Percentiles rank a stretch among this genome's conserved stretches.
Evolutionary conservation across 2,113 vertebrate genomes (phyloP).

Genomic region (Emydura subglobosa): DNA sequence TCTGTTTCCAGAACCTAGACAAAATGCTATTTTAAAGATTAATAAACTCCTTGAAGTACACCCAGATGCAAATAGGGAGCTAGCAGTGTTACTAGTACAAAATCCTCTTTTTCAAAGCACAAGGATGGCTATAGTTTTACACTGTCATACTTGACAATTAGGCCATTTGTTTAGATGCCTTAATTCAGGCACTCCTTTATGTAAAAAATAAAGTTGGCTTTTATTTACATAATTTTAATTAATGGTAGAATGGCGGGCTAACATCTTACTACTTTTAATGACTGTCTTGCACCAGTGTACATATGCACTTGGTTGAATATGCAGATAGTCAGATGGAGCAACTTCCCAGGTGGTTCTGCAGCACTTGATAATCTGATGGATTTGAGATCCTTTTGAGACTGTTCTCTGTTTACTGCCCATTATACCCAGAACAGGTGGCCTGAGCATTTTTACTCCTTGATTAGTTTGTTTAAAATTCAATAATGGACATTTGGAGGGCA

Average conservation of each 20-base stretch:
- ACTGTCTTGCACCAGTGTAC: neutral
- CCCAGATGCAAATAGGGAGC: neutral
- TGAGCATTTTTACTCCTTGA: neutral
- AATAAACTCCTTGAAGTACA: neutral
- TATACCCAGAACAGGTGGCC: neutral
- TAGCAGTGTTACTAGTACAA: neutral
- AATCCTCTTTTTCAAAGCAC: neutral
- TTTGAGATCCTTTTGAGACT: neutral
- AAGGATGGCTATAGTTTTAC: neutral
- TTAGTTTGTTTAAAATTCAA: neutral
- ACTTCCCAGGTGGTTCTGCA: too few species aligned
- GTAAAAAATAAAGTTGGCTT: too few species aligned
- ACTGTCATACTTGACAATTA: neutral
- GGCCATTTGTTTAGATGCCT: neutral
- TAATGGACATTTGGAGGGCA: neutral
- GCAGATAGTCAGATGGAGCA: neutral
- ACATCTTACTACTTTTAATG: neutral
- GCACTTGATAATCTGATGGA: neutral
- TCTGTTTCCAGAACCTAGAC: neutral
- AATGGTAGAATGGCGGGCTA: neutral
- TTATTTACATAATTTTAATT: neutral
- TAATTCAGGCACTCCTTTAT: neutral
- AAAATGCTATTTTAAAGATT: accelerated
- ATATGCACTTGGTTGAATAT: too few species aligned
- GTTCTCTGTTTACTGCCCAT: neutral